Conservation (phyloP, 2,797 vertebrate species). For the Microcaecilia unicolor region DNA sequence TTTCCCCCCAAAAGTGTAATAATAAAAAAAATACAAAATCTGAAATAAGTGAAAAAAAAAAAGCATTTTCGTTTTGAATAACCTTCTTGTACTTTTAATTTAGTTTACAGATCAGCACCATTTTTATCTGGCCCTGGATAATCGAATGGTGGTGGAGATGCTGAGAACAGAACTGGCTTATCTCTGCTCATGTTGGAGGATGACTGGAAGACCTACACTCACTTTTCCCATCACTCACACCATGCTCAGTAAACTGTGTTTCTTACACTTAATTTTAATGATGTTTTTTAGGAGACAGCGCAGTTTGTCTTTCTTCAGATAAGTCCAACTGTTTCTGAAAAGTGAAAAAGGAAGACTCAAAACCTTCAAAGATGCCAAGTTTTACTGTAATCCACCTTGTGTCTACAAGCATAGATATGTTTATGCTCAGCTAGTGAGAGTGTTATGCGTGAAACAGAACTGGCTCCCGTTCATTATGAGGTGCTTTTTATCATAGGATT, state of each 20-base stretch:
- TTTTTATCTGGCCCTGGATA: conserved; percentile 95
- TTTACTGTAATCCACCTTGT: no score
- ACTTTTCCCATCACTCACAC: conserved; percentile 86
- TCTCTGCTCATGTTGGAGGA: conserved; percentile 90
- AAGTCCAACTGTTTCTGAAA: no score
- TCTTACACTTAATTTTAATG: no score
- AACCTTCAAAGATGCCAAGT: no score
- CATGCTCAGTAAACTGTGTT: conserved; percentile 87
- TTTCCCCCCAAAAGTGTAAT: background rate
- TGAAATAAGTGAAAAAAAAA: background rate
- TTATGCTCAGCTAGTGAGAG: no score
- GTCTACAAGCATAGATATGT: no score
- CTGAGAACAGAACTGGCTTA: conserved; percentile 86
- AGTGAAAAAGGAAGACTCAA: no score
- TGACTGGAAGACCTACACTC: conserved; percentile 89
- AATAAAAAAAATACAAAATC: background rate
- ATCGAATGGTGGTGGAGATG: conserved; percentile 98
- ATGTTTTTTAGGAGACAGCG: no score
- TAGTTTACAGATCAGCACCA: conserved; percentile 96
- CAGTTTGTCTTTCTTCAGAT: no score
- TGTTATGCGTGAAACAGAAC: no score
- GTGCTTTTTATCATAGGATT: no score
- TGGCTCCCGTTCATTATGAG: no score
- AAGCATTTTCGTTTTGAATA: background rate
- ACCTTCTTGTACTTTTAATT: conserved; percentile 13